These are phyloP conservation scores for Trichonephila clavata DNA, from an alignment of 1,140 invertebrate genomes.

Conservation along the genomic window DNA sequence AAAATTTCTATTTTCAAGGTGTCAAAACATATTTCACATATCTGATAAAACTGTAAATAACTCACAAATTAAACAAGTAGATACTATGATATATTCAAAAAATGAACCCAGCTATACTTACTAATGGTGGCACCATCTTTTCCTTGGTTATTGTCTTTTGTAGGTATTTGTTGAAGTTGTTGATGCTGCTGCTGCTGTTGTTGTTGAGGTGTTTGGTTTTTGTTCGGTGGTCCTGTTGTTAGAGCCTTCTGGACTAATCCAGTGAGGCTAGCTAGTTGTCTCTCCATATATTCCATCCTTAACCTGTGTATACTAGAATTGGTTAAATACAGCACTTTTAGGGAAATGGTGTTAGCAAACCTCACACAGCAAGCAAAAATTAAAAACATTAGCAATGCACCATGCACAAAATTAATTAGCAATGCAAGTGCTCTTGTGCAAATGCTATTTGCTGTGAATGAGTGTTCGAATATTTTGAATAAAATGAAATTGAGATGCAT, in stretches of 20 bases:
- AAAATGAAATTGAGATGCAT: not conserved
- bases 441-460: not conserved
- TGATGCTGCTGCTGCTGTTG: not conserved
- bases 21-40: too few relatives aligned
- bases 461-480: not conserved
- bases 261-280: constrained; percentile 96
- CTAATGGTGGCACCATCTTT: constrained; percentile 40
- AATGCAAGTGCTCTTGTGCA: not conserved
- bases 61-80: not conserved
- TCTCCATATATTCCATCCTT: constrained; percentile 98
- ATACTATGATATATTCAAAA: not conserved
- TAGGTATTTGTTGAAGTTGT: constrained; percentile 68
- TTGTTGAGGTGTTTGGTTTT: not conserved
- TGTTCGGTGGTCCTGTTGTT: constrained; percentile 79
- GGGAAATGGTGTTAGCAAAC: constrained; percentile 29
- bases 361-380: constrained; percentile 21
- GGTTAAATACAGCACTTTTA: constrained; percentile 66
- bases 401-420: not conserved
- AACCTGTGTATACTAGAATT: constrained; percentile 83
- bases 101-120: constrained; percentile 1
- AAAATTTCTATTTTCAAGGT: too few relatives aligned
- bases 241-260: constrained; percentile 97
- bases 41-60: too few relatives aligned
- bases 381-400: not conserved
- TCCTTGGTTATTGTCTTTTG: constrained; percentile 60